Evolutionary conservation across 2,113 vertebrate species (phyloP), one percentile per base, ranked within the genome.

Genomic region (Rousettus leschenaultii): DNA sequence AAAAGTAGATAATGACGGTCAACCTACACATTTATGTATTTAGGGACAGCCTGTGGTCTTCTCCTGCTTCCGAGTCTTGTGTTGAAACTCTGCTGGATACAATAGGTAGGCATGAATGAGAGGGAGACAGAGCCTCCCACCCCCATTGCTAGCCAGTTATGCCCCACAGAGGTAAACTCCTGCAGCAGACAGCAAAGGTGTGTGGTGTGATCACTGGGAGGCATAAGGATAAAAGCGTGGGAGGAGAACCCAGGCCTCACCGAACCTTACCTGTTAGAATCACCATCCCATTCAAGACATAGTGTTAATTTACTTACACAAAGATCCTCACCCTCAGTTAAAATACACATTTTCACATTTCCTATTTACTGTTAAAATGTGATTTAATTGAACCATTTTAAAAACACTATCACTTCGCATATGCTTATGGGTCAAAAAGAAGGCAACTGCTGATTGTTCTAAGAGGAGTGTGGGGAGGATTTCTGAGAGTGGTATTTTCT

Each of bases 401-500:
- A 96, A 96, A 95, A 51, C 16, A 51, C 51, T 80, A 68, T 84
- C n/a, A 84, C 61, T 96, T 74, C 55, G 48, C 28, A 70, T 89
- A 38, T 94, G 59, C 82, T 91, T 77, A 63, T 65, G 43, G 55
- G 86, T 93, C 89, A 63, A 91, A 94, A 88, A 96, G 89, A 53
- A 95, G 65, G 35, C 70, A 18, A 22, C 86, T 55, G 83, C 55
- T 19, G 55, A 86, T 84, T 95, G 83, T 78, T 83, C 13, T 89
- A 51, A 84, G 84, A 63, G 48, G 71, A 86, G 22, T 22, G 53
- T 86, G 66, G 68, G 40, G 28, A 94, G 70, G 71, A 94, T 96
- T 96, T 92, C 73, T 51, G 75, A 91, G 28, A 21, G 30, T 14
- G 30, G 26, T 33, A 89, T 95, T 89, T 97, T 43, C 70, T 95